Conservation (phyloP, 2,113 vertebrate genomes). For the Colossoma macropomum region DNA sequence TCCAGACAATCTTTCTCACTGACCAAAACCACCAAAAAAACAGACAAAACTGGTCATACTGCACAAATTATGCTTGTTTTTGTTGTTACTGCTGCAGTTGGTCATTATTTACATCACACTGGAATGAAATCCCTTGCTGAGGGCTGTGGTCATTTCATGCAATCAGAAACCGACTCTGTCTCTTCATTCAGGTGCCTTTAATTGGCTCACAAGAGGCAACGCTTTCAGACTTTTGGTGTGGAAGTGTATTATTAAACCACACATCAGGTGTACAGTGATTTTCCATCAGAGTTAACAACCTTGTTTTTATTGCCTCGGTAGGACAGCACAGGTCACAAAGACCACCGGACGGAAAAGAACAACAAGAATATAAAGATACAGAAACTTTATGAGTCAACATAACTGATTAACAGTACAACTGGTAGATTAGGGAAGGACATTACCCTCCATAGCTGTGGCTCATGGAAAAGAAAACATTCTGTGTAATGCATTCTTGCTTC, state of each 20-base stretch:
- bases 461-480: no score
- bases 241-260: not conserved
- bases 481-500: no score
- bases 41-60: not conserved
- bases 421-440: not conserved
- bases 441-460: not conserved
- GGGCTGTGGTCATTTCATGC: not conserved
- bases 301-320: not conserved
- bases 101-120: not conserved
- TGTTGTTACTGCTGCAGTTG: not conserved
- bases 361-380: not conserved
- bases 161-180: conserved; percentile 9
- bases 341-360: not conserved
- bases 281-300: not conserved
- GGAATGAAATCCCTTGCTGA: not conserved
- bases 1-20: no score
- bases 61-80: not conserved
- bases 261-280: not conserved
- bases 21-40: no score
- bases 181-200: conserved; percentile 51
- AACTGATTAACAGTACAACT: not conserved
- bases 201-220: conserved; percentile 65
- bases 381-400: not conserved
- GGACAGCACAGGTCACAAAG: not conserved
- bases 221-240: not conserved